These are phyloP conservation scores for Abramis brama DNA, from an alignment of 2,113 vertebrate species.

Conservation along the genomic window DNA sequence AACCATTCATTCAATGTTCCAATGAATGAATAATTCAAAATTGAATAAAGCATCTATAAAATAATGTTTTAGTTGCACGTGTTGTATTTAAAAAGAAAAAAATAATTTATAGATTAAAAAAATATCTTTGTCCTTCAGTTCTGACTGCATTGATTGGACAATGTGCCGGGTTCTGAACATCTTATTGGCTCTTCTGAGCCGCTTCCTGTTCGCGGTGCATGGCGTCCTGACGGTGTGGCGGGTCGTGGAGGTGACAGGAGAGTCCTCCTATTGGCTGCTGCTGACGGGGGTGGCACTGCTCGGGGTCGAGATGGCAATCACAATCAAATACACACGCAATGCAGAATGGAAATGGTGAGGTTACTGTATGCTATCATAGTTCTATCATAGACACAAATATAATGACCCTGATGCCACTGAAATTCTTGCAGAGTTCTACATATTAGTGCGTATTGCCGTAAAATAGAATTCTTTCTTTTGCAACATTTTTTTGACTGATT, in stretches of 20 bases:
- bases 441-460: background rate
- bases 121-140: background rate
- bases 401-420: background rate
- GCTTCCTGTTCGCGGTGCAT: constrained; percentile 74
- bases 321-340: constrained; percentile 71
- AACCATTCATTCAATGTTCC: background rate
- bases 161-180: constrained; percentile 68
- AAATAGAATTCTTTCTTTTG: background rate
- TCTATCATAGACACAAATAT: background rate
- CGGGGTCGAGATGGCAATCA: constrained; percentile 74
- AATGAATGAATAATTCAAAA: background rate
- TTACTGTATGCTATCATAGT: background rate
- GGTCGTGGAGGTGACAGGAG: constrained; percentile 70
- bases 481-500: background rate
- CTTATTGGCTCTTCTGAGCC: constrained; percentile 73
- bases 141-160: constrained; percentile 27
- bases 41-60: background rate
- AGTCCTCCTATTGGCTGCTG: constrained; percentile 74
- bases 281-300: constrained; percentile 73
- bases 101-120: too few species aligned
- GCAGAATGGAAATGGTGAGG: constrained; percentile 81
- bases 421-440: too few species aligned
- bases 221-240: constrained; percentile 74
- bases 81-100: background rate
- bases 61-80: background rate